Conservation (phyloP, 2,888 invertebrate genomes). For the Drosophila dives region DNA sequence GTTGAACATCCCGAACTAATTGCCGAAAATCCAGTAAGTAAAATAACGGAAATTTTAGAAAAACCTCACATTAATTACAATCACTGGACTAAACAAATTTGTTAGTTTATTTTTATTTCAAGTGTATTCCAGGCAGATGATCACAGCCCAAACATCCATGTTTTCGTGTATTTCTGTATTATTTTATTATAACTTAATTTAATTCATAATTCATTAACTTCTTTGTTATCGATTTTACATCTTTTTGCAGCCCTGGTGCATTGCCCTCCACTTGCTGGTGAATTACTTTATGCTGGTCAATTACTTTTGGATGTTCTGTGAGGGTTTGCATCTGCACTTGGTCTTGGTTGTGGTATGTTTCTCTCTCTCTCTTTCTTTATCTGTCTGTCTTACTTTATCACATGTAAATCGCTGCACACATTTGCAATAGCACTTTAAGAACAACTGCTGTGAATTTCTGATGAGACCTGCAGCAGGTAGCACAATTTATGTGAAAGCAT, state of each 20-base stretch:
- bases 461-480: constrained; percentile 48
- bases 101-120: neutral
- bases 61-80: too few species aligned
- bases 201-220: neutral
- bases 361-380: too few species aligned
- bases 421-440: constrained; percentile 45
- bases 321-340: constrained; percentile 91
- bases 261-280: constrained; percentile 88
- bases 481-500: constrained; percentile 58
- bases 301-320: constrained; percentile 95
- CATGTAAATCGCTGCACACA: constrained; percentile 48
- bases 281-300: constrained; percentile 91
- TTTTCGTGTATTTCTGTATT: neutral
- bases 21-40: constrained; percentile 87
- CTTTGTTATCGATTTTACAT: constrained; percentile 2
- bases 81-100: too few species aligned
- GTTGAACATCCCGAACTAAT: constrained; percentile 87
- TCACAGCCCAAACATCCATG: neutral
- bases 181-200: neutral
- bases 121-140: neutral
- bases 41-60: too few species aligned
- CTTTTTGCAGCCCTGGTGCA: constrained; percentile 87
- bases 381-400: constrained; percentile 12
- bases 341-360: constrained; percentile 89
- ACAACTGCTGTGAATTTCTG: constrained; percentile 44